Evolutionary conservation across 2,888 invertebrate genomes (phyloP), one percentile per base, ranked within the genome.

Genomic region (Thelaira solivaga): DNA sequence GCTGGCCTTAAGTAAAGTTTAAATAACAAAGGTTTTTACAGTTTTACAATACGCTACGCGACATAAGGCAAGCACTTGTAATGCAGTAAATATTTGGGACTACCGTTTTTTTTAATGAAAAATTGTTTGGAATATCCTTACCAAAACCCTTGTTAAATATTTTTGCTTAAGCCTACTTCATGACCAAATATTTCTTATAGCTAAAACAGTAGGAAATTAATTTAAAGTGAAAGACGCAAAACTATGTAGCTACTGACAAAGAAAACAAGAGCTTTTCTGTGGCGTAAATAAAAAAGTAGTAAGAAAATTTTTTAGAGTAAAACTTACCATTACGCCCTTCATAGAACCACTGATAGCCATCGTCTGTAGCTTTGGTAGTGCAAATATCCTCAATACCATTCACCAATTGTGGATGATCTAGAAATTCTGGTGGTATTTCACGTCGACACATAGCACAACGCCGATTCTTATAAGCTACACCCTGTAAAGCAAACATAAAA

Each of bases 391-490:
- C 88, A 36, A 90, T 90, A 20, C 90, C 86, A 72, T 93, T 91
- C 26, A 97, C 90, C 53, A 98, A 89, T 57, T 93, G 92, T 1
- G 98, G 97, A 86, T 95, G 93, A 82, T 96, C 94, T 41, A 97
- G 90, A 86, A 95, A 97, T 87, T 96, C 95, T 26, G 92, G 88
- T n/a, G 97, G 97, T 77, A 98, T 97, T 86, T 93, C 94, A 84
- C 94, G 94, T 29, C 98, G 91, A 86, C 98, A 98, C 93, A 98
- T 94, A 1, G 98, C 97, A 91, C 98, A 98, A 81, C 93, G 92
- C 85, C 94, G 94, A 85, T 94, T 96, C 87, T 95, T 95, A 86
- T 95, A 94, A 1, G 95, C 93, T 83, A 96, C 93, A 82, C 96
- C 98, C 92, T 92, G 84, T 6, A 81, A 80, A 57, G 11, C 3